Conservation (phyloP, 2,797 vertebrate genomes). For the Brachyalestes nurse region DNA sequence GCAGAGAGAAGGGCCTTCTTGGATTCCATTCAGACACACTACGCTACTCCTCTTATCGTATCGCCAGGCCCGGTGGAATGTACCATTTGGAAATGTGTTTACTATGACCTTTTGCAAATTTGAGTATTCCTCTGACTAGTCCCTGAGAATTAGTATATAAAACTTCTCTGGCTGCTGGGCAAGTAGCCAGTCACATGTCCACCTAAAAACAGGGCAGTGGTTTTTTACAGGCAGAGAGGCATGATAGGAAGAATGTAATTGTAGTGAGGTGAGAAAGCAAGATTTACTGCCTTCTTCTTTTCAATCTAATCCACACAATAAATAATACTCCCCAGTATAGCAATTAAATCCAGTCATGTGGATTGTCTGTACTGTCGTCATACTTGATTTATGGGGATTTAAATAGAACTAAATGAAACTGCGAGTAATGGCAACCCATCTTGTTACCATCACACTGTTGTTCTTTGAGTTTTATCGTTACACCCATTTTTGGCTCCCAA, state of each 20-base stretch:
- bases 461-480: too few species aligned
- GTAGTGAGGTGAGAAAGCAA: background rate
- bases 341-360: background rate
- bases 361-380: background rate
- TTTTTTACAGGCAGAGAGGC: background rate
- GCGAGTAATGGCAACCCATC: too few species aligned
- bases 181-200: too few species aligned
- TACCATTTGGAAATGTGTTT: conserved; percentile 8
- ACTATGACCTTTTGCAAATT: background rate
- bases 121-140: background rate
- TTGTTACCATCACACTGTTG: too few species aligned
- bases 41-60: background rate
- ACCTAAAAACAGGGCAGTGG: background rate
- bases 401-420: background rate
- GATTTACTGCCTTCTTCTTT: background rate
- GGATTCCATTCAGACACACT: conserved; percentile 47
- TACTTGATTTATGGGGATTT: too few species aligned
- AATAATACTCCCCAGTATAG: background rate
- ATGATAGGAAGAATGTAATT: background rate
- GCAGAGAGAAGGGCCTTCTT: conserved; percentile 49
- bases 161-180: background rate
- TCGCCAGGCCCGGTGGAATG: conserved; percentile 3
- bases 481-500: too few species aligned
- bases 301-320: background rate
- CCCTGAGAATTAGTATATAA: background rate